These are phyloP conservation scores for Phytoseiulus persimilis DNA, from an alignment of 2,888 invertebrate species.

Conservation along the genomic window DNA sequence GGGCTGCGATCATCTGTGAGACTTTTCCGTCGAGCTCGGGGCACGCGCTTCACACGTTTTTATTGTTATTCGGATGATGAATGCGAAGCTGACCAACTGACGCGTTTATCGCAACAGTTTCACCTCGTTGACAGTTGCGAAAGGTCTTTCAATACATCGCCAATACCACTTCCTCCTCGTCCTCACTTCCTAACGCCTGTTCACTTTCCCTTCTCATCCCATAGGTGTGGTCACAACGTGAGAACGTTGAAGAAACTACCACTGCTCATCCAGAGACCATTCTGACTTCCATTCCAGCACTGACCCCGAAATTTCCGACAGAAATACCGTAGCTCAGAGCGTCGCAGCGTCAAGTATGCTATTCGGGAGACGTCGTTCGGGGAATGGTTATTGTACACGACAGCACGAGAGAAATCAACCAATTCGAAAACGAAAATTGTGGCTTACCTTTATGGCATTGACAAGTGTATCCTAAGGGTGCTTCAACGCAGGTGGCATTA, in stretches of 20 bases:
- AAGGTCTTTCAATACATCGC: neutral
- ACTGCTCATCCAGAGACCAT: neutral
- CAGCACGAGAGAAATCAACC: neutral
- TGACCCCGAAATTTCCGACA: neutral
- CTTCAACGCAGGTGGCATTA: constrained; percentile 8
- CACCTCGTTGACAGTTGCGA: neutral
- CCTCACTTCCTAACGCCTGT: neutral
- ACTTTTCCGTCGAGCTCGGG: neutral
- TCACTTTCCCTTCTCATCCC: neutral
- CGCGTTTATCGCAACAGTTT: neutral
- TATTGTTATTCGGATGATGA: neutral
- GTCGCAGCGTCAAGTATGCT: neutral
- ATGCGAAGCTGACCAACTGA: neutral
- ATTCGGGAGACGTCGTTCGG: neutral
- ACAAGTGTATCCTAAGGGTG: constrained; percentile 23
- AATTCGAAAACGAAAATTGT: neutral
- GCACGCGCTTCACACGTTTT: neutral
- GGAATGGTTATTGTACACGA: neutral
- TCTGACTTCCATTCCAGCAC: neutral
- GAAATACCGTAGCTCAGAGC: neutral
- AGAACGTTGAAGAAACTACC: neutral
- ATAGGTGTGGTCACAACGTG: neutral
- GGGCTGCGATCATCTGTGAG: neutral
- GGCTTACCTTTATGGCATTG: constrained; percentile 22
- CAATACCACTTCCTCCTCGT: neutral